A percentile compares a stretch with the other conserved stretches of the same genome.
These are phyloP conservation scores for Anguilla pacifica DNA, from an alignment of 2,797 vertebrate species.

Conservation along the genomic window DNA sequence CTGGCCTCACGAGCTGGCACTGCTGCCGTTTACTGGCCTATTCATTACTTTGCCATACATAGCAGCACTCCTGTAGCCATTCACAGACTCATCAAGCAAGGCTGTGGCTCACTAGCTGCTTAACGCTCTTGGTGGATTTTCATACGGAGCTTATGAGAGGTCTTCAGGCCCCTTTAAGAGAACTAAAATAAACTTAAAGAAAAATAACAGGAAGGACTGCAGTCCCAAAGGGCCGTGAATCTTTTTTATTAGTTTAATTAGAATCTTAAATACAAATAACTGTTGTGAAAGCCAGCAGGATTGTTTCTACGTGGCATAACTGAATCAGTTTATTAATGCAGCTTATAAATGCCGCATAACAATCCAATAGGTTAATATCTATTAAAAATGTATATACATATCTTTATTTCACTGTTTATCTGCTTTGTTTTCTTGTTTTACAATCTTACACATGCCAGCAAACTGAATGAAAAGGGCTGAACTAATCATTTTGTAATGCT, in stretches of 20 bases:
- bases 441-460: neutral
- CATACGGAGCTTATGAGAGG: neutral
- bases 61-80: no score
- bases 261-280: slow-evolving; percentile 6
- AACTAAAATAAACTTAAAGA: neutral
- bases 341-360: neutral
- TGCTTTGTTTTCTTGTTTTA: neutral
- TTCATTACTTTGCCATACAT: neutral
- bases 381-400: neutral
- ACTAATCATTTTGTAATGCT: neutral
- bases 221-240: neutral
- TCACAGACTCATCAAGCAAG: neutral
- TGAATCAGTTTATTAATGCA: neutral
- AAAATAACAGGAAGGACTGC: neutral
- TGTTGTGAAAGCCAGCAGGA: neutral
- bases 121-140: neutral
- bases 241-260: slow-evolving; percentile 1
- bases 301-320: neutral
- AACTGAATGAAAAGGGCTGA: neutral
- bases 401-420: neutral
- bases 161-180: neutral
- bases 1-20: neutral
- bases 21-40: neutral
- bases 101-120: neutral
- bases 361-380: neutral